phyloP scores from a whole-genome alignment of 2,797 vertebrate genomes.

The Prunella strophiata region DNA sequence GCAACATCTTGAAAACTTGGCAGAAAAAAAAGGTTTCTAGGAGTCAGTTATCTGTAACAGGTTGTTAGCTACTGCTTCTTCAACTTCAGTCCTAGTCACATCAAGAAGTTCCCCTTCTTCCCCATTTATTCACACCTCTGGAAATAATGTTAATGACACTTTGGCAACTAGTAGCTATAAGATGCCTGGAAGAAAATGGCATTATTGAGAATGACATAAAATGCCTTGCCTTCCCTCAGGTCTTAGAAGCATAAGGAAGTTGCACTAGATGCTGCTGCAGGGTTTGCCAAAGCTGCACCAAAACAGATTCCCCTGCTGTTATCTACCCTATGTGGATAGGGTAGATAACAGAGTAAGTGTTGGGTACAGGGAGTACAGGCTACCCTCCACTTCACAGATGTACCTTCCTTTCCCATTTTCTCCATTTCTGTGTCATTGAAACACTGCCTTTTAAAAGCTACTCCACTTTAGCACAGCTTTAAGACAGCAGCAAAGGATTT shows the following conservation, averaged over 20 bases:
- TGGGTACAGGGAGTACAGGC: background rate
- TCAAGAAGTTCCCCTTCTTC: background rate
- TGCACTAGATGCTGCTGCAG: background rate
- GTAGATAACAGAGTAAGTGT: background rate
- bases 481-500: background rate
- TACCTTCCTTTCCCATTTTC: background rate
- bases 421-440: background rate
- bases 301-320: background rate
- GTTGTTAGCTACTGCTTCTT: background rate
- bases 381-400: rapidly evolving
- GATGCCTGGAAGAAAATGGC: background rate
- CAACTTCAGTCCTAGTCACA: background rate
- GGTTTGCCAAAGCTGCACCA: background rate
- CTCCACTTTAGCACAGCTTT: background rate
- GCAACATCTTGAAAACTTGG: background rate
- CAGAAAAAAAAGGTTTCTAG: background rate
- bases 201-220: background rate
- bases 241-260: background rate
- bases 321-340: rapidly evolving
- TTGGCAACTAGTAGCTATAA: background rate
- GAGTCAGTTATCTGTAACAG: background rate
- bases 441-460: background rate
- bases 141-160: background rate
- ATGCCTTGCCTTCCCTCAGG: rapidly evolving
- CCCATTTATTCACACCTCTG: background rate